These are phyloP conservation scores for Schizopygopsis malacanthus DNA, from an alignment of 2,797 vertebrate genomes.

Conservation along the genomic window DNA sequence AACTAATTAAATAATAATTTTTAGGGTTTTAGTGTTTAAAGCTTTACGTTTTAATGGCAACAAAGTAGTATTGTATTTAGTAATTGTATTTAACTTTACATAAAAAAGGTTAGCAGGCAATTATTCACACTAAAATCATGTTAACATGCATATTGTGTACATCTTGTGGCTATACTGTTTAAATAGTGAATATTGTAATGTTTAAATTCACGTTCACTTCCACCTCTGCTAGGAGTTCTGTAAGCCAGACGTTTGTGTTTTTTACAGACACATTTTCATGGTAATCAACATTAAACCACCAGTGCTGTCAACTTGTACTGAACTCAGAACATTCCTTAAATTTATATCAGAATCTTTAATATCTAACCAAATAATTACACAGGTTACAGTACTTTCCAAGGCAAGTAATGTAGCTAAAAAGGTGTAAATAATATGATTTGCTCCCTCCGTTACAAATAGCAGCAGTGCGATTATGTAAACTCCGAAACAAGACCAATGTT, in stretches of 20 bases:
- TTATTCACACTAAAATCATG: not conserved
- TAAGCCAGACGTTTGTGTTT: not conserved
- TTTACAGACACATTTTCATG: not conserved
- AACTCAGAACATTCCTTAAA: not conserved
- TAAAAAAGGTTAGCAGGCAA: not conserved
- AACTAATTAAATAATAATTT: not conserved
- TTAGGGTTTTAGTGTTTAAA: not conserved
- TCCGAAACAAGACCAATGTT: conserved; percentile 22
- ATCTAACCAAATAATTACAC: not conserved
- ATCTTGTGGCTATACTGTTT: too few species aligned
- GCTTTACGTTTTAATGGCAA: not conserved
- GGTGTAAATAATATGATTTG: conserved; percentile 37
- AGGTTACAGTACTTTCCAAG: conserved; percentile 23
- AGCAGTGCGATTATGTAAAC: conserved; percentile 59
- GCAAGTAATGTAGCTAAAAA: conserved; percentile 18
- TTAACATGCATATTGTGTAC: not conserved
- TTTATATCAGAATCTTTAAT: not conserved
- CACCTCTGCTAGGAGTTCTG: not conserved
- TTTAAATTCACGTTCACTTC: not conserved
- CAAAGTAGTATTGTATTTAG: not conserved
- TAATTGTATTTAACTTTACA: not conserved
- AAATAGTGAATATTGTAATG: not conserved
- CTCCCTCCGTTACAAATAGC: conserved; percentile 44
- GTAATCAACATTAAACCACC: not conserved
- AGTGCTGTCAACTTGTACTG: not conserved